phyloP scores from a whole-genome alignment of 1,140 invertebrate species.

The Heliothis subflexa region DNA sequence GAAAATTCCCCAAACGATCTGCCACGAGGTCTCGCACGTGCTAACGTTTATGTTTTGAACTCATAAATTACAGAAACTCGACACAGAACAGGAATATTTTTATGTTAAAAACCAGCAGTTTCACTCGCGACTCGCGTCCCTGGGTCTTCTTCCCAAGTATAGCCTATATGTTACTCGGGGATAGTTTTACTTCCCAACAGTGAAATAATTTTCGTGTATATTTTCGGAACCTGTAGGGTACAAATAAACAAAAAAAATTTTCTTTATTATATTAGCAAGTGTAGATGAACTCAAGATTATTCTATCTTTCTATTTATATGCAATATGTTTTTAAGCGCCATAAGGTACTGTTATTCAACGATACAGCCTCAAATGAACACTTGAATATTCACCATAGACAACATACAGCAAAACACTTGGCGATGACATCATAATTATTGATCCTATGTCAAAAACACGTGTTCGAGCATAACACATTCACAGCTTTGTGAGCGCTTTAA shows the following conservation, averaged over 20 bases:
- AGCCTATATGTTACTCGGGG: not conserved
- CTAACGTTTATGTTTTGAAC: not conserved
- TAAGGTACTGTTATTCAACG: not conserved
- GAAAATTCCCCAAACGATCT: not conserved
- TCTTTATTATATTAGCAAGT: too few relatives aligned
- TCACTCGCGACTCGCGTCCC: not conserved
- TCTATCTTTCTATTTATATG: not conserved
- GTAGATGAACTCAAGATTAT: not conserved
- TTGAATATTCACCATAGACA: constrained; percentile 27
- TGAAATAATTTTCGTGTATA: too few relatives aligned
- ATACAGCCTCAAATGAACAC: constrained; percentile 21
- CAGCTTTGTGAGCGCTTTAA: constrained; percentile 27
- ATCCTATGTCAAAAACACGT: constrained; percentile 35
- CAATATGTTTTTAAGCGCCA: not conserved
- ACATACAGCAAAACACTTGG: not conserved
- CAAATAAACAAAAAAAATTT: too few relatives aligned
- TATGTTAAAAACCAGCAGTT: not conserved
- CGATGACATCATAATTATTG: constrained; percentile 40
- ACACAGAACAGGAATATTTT: not conserved
- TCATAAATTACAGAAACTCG: not conserved
- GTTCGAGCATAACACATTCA: constrained; percentile 3
- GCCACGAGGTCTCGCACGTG: constrained; percentile 10
- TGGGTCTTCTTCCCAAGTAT: too few relatives aligned
- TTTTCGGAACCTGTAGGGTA: too few relatives aligned
- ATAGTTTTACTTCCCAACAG: too few relatives aligned